Evolutionary conservation across 2,888 invertebrate genomes (phyloP).

Genomic region (Ormyrus rosae): DNA sequence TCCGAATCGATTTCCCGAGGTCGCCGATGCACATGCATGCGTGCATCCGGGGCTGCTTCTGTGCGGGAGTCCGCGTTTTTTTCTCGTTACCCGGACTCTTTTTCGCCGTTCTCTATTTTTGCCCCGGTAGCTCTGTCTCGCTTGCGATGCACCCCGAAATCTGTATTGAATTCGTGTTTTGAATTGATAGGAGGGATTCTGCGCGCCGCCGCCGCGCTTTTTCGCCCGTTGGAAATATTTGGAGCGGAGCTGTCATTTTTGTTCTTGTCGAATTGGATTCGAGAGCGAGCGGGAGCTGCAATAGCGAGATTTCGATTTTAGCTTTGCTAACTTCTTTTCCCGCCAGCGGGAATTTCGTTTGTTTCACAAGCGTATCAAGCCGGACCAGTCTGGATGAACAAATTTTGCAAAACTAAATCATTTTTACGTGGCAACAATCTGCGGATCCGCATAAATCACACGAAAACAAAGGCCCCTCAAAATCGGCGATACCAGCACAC

Average conservation of each 20-base stretch:
- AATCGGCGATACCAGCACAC: too few relatives aligned
- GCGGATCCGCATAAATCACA: too few relatives aligned
- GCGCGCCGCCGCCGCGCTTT: constrained; percentile 2
- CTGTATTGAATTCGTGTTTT: constrained; percentile 53
- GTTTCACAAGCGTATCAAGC: too few relatives aligned
- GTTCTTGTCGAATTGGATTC: constrained; percentile 33
- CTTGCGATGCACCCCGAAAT: constrained; percentile 27
- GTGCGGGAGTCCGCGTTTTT: background rate
- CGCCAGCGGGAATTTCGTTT: too few relatives aligned
- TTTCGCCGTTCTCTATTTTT: constrained; percentile 12
- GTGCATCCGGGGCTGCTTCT: constrained; percentile 15
- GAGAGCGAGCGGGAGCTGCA: background rate
- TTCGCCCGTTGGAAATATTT: constrained; percentile 30
- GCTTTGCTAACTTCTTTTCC: background rate
- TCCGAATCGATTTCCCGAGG: constrained; percentile 52
- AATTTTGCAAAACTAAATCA: too few relatives aligned
- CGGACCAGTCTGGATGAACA: too few relatives aligned
- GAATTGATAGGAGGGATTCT: constrained; percentile 33
- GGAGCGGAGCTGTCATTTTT: constrained; percentile 44
- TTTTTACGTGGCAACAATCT: too few relatives aligned
- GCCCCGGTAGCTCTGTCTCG: background rate
- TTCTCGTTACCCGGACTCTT: background rate
- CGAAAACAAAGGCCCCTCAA: too few relatives aligned
- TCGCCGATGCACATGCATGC: background rate
- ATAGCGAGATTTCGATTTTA: background rate